Evolutionary conservation across 2,113 vertebrate species (phyloP), one percentile per base, ranked within the genome.

Genomic region (Lampris megalopsis): DNA sequence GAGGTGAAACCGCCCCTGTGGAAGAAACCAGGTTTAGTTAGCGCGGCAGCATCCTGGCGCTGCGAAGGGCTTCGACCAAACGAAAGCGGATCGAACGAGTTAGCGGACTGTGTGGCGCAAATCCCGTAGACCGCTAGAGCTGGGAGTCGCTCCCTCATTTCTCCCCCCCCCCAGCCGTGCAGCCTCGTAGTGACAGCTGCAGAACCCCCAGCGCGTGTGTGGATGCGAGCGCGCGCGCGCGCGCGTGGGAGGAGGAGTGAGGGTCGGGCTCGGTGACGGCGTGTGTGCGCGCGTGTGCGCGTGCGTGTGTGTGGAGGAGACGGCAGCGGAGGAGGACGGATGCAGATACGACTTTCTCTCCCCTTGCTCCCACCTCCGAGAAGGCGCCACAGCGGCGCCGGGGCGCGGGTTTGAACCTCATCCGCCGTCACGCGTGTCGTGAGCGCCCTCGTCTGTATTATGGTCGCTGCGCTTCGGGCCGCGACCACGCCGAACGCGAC

Each of bases 311-410:
- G 43, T 73, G 37, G 58, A 42, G 75, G 90, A 82, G 86, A 90
- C 92, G 92, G 88, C 84, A 86, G 85, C 92, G 70, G 85, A 24
- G 82, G 88, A 83, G 91, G 89, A 86, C 86, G 85, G 91, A 91
- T 94, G 92, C 92, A 91, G 89, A 89, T 82, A 80, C 83, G 69
- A 84, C 73, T 87, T 68, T 58, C 74, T 81, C 74, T 80, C 77
- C 36, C 78, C 24, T 24, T 76, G 79, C 85, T 74, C 77, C 66
- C 47, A 38, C 82, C 66, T 80, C 67, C 78, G 78, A 76, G 84
- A 24, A 24, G 24, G 24, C 24, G 24, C 24, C 24, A 24, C 24
- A 24, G 24, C 24, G 24, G 24, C 24, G 24, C 24, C 24, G 24
- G 24, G 24, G 24, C 24, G 24, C 24, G 24, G 24, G 24, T 24